phyloP scores from a whole-genome alignment of 2,113 vertebrate genomes.

The Pristiophorus japonicus region DNA sequence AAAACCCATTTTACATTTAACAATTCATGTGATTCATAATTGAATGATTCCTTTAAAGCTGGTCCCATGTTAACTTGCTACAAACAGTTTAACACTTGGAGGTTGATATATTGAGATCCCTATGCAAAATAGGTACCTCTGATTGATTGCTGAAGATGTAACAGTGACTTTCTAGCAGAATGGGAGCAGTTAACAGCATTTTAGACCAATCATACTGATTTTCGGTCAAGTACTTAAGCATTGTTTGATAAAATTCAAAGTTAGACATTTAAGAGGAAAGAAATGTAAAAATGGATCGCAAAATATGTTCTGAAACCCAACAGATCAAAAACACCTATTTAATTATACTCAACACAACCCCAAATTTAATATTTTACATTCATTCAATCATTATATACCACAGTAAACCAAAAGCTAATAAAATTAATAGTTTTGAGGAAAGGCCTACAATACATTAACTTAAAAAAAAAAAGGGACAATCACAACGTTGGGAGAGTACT shows the following conservation, averaged over 20 bases:
- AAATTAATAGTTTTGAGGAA: too few relatives aligned
- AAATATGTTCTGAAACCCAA: background rate
- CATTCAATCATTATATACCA: background rate
- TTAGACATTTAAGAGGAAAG: too few relatives aligned
- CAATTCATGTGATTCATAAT: background rate
- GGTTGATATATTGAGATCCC: background rate
- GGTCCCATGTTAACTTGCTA: background rate
- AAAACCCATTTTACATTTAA: background rate
- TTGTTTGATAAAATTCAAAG: background rate
- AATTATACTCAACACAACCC: background rate
- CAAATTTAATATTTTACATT: background rate
- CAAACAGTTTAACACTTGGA: background rate
- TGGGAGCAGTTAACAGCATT: background rate
- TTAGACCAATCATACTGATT: background rate
- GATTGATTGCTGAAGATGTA: background rate
- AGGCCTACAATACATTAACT: too few relatives aligned
- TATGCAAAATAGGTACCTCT: background rate
- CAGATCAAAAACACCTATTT: background rate
- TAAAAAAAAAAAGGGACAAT: too few relatives aligned
- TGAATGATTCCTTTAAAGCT: background rate
- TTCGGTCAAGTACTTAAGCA: background rate
- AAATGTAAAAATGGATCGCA: background rate
- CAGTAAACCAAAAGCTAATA: too few relatives aligned
- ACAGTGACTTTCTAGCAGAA: background rate
- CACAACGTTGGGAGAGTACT: too few relatives aligned